phyloP scores from a whole-genome alignment of 2,113 vertebrate species.

The Podocnemis expansa region DNA sequence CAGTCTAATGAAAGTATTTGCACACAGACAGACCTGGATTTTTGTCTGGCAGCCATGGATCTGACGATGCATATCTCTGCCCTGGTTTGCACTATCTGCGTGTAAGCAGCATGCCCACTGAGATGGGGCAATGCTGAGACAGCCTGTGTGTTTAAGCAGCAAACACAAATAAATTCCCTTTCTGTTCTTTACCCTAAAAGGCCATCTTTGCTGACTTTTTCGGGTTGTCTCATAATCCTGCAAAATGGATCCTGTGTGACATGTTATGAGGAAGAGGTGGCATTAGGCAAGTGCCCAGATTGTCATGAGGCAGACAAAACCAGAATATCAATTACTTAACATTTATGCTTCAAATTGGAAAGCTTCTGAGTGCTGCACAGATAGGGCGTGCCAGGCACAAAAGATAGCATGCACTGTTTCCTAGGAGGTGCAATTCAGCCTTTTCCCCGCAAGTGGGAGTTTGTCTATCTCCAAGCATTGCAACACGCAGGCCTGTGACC shows the following conservation, averaged over 20 bases:
- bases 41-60: neutral
- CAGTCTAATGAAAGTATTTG: neutral
- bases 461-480: neutral
- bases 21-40: neutral
- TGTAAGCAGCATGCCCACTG: neutral
- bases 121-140: neutral
- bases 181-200: neutral
- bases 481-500: neutral
- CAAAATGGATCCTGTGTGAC: neutral
- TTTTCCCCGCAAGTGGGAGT: neutral
- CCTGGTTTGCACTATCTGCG: neutral
- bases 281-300: neutral
- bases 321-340: neutral
- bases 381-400: neutral
- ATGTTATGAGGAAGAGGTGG: neutral
- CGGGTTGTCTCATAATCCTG: fast-evolving
- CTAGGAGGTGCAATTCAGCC: neutral
- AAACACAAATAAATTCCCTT: neutral
- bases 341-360: neutral
- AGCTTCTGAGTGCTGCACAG: neutral
- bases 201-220: neutral
- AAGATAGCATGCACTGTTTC: neutral
- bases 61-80: neutral
- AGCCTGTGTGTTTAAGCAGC: neutral
- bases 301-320: neutral